Conservation (phyloP, 2,888 invertebrate genomes). For the Theristus sp. region DNA sequence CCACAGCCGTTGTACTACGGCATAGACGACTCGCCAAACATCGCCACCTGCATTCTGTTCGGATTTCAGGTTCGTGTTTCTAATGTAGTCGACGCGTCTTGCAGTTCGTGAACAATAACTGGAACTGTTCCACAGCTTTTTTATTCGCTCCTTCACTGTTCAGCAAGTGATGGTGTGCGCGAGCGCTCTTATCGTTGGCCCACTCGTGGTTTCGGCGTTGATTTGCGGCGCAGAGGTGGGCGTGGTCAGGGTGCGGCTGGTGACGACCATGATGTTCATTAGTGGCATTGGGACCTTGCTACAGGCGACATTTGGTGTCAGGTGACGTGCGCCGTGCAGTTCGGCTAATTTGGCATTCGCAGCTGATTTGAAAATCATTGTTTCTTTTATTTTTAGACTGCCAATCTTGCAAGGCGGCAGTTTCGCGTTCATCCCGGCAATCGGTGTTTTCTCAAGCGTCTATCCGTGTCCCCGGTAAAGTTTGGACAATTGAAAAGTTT, state of each 20-base stretch:
- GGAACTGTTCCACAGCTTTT: too few species aligned
- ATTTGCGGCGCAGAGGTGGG: conserved; percentile 4
- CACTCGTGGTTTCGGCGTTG: conserved; percentile 2
- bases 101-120: too few species aligned
- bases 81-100: too few species aligned
- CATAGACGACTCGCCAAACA: too few species aligned
- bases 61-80: too few species aligned
- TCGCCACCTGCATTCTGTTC: too few species aligned
- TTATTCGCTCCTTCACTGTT: too few species aligned
- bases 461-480: neutral
- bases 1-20: too few species aligned
- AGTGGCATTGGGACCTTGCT: conserved; percentile 5
- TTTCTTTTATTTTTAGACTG: conserved; percentile 6
- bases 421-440: conserved; percentile 8
- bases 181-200: conserved; percentile 1
- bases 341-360: too few species aligned
- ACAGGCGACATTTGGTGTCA: conserved; percentile 2
- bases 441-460: conserved; percentile 1
- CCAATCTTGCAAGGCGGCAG: conserved; percentile 8
- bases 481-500: too few species aligned
- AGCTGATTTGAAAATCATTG: too few species aligned
- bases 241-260: conserved; percentile 4
- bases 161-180: conserved; percentile 9
- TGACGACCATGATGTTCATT: conserved; percentile 2
- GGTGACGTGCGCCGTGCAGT: too few species aligned